Evolutionary conservation across 30 jellyfish, hydroid and myxozoan genomes (phyloP).

Genomic region (Phacellophora camtschatica): DNA sequence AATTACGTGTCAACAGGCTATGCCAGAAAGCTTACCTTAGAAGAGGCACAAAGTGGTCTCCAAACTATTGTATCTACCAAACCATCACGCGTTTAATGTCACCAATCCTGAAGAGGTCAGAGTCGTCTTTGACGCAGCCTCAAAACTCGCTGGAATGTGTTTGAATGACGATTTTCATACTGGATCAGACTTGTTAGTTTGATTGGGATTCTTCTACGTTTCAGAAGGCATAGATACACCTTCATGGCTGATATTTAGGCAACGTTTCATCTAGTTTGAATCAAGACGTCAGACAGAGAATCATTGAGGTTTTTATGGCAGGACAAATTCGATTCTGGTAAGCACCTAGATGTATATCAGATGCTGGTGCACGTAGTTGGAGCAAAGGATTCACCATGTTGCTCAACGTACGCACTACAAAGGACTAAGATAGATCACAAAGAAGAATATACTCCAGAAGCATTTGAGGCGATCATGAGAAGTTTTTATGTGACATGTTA

Average conservation of each 20-base stretch:
- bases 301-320: conserved; percentile 38
- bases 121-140: neutral
- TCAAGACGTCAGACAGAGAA: neutral
- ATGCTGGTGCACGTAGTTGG: conserved; percentile 39
- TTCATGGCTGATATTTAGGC: conserved; percentile 8
- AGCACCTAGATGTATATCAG: neutral
- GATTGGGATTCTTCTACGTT: too few species aligned
- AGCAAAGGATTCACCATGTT: conserved; percentile 27
- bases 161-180: too few species aligned
- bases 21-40: neutral
- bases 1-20: neutral
- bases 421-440: neutral
- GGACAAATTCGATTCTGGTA: neutral
- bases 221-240: too few species aligned
- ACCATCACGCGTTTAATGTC: neutral
- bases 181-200: too few species aligned
- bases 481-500: neutral
- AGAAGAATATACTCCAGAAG: neutral
- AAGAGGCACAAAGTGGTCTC: neutral
- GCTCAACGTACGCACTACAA: conserved; percentile 1
- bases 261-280: conserved; percentile 38
- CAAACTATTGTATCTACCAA: neutral
- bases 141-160: too few species aligned
- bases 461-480: neutral
- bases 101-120: neutral